Evolutionary conservation across 2,113 vertebrate genomes (phyloP).

Genomic region (Hydrochoerus hydrochaeris): DNA sequence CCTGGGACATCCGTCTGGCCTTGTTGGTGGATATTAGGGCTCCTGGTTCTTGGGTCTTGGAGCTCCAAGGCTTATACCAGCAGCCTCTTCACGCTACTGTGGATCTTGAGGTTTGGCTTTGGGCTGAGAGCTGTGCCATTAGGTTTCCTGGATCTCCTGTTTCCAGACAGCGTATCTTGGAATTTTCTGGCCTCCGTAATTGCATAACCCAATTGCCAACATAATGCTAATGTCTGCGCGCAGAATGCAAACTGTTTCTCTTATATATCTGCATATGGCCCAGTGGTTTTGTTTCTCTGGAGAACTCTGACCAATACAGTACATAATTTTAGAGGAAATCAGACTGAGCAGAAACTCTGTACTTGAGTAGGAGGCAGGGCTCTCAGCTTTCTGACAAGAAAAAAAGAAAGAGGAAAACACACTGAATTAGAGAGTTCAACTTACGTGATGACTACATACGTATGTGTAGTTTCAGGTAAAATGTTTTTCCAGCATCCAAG

Average conservation of each 20-base stretch:
- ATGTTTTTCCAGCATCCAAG: slow-evolving; percentile 41
- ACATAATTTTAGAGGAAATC: slow-evolving; percentile 32
- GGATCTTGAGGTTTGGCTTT: neutral
- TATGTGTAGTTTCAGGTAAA: neutral
- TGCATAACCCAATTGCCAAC: neutral
- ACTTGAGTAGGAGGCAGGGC: neutral
- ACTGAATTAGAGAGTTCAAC: neutral
- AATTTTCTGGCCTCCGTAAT: neutral
- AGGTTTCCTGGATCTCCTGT: neutral
- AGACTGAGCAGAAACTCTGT: neutral
- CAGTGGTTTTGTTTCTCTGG: neutral
- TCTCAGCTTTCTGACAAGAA: neutral
- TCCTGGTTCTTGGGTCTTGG: neutral
- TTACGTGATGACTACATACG: neutral
- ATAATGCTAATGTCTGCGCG: neutral
- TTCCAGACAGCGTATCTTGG: neutral
- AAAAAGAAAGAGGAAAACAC: neutral
- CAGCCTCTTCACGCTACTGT: neutral
- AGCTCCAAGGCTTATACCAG: neutral
- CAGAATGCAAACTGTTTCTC: neutral
- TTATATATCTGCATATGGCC: neutral
- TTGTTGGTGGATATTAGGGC: neutral
- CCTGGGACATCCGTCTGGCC: neutral
- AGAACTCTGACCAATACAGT: neutral
- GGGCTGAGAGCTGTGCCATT: neutral